These are phyloP conservation scores for Erinaceus europaeus DNA, from an alignment of 2,113 vertebrate genomes.

Conservation along the genomic window DNA sequence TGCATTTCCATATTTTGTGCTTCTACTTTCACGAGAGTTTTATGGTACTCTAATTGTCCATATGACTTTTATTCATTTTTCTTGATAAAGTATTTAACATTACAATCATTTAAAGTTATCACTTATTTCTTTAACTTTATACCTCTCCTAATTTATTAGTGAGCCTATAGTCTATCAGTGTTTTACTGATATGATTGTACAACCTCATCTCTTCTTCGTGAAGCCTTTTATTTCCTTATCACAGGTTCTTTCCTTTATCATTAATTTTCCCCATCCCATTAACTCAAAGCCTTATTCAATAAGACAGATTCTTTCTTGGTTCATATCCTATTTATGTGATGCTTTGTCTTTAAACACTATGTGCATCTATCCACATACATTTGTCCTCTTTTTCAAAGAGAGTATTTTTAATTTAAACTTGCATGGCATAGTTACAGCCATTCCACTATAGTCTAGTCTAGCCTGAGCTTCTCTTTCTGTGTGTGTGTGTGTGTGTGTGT, in stretches of 20 bases:
- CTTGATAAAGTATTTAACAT: slow-evolving; percentile 41
- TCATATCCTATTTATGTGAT: slow-evolving; percentile 18
- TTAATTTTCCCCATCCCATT: slow-evolving; percentile 51
- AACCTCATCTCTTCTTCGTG: slow-evolving; percentile 42
- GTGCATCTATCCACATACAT: neutral
- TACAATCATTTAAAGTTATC: slow-evolving; percentile 56
- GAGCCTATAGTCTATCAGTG: slow-evolving; percentile 35
- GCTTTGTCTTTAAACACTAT: neutral
- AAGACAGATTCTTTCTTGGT: slow-evolving; percentile 36
- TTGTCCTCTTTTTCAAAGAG: neutral
- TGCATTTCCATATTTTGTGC: neutral
- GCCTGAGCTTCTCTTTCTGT: too few species aligned
- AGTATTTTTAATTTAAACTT: slow-evolving; percentile 12
- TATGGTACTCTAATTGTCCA: slow-evolving; percentile 52
- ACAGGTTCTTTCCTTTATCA: neutral
- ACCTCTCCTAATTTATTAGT: slow-evolving; percentile 49
- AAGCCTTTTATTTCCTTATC: slow-evolving; percentile 63
- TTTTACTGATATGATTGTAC: slow-evolving; percentile 56
- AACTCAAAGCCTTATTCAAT: slow-evolving; percentile 38
- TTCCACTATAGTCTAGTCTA: neutral
- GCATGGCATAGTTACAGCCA: neutral
- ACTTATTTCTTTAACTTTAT: slow-evolving; percentile 51
- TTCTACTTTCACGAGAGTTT: slow-evolving; percentile 17
- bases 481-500: too few species aligned
- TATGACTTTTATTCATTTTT: slow-evolving; percentile 42